Conservation (phyloP, 2,797 vertebrate species). For the Xyrichtys novacula region DNA sequence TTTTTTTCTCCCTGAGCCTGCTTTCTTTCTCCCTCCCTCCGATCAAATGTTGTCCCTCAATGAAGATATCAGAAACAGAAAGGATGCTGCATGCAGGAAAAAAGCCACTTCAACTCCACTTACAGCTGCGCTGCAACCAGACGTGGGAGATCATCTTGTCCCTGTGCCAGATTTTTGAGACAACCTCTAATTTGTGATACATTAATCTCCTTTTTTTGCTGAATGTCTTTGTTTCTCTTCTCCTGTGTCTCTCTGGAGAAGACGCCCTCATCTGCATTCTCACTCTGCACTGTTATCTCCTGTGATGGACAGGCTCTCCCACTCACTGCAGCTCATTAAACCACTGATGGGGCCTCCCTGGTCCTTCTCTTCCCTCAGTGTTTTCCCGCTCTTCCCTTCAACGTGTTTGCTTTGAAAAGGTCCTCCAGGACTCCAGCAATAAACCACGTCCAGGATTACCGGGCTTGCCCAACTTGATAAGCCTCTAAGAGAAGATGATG, state of each 20-base stretch:
- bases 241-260: slow-evolving; percentile 36
- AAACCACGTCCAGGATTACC: slow-evolving; percentile 52
- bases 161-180: slow-evolving; percentile 11
- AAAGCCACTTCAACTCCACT: slow-evolving; percentile 16
- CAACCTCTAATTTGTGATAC: slow-evolving; percentile 41
- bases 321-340: slow-evolving; percentile 72
- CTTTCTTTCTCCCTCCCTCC: slow-evolving; percentile 1
- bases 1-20: slow-evolving; percentile 2
- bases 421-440: slow-evolving; percentile 53
- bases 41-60: slow-evolving; percentile 23
- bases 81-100: slow-evolving; percentile 27
- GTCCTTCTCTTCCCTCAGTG: slow-evolving; percentile 33
- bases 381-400: slow-evolving; percentile 46
- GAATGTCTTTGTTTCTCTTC: slow-evolving; percentile 35
- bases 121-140: slow-evolving; percentile 8
- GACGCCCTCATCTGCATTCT: slow-evolving; percentile 32
- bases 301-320: slow-evolving; percentile 56
- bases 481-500: slow-evolving; percentile 36
- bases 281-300: slow-evolving; percentile 64
- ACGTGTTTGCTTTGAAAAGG: slow-evolving; percentile 70
- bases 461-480: slow-evolving; percentile 4
- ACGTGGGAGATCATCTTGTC: slow-evolving; percentile 2
- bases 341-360: background rate
- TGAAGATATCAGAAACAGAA: slow-evolving; percentile 25
- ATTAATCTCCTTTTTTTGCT: slow-evolving; percentile 45